A percentile compares a stretch with the other conserved stretches of the same genome.
Conservation (phyloP, 2,113 vertebrate species). For the Spermophilus dauricus region DNA sequence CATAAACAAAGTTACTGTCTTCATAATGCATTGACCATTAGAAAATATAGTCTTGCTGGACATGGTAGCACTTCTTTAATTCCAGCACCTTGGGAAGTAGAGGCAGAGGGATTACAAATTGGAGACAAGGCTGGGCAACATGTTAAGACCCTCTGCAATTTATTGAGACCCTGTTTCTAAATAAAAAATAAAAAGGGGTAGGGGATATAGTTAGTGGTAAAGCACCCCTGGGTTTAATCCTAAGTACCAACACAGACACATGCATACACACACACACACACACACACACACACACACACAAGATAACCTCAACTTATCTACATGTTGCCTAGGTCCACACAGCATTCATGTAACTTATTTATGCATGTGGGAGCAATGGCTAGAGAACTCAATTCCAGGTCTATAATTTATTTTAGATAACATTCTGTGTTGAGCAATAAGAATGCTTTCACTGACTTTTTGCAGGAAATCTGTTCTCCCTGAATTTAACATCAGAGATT, state of each 20-base stretch:
- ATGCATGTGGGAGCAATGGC: not conserved
- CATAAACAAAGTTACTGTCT: not conserved
- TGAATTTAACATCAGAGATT: constrained; percentile 43
- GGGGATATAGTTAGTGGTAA: no score
- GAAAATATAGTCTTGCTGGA: not conserved
- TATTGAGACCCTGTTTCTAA: no score
- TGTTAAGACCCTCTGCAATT: no score
- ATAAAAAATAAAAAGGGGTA: no score
- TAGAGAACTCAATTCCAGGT: not conserved
- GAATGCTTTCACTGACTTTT: constrained; percentile 47
- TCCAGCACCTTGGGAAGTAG: no score
- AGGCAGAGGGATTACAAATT: no score
- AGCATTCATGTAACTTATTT: not conserved
- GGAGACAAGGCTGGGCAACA: no score
- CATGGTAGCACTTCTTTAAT: no score
- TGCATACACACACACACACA: no score
- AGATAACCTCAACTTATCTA: not conserved
- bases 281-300: not conserved
- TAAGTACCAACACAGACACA: no score
- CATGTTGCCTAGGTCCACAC: not conserved
- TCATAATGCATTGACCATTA: not conserved
- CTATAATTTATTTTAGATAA: constrained; percentile 62
- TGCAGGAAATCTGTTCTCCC: constrained; percentile 41
- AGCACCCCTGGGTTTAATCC: no score
- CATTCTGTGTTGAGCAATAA: constrained; percentile 33